Conservation (phyloP, 2,888 invertebrate species). For the Megamerina dolium region DNA sequence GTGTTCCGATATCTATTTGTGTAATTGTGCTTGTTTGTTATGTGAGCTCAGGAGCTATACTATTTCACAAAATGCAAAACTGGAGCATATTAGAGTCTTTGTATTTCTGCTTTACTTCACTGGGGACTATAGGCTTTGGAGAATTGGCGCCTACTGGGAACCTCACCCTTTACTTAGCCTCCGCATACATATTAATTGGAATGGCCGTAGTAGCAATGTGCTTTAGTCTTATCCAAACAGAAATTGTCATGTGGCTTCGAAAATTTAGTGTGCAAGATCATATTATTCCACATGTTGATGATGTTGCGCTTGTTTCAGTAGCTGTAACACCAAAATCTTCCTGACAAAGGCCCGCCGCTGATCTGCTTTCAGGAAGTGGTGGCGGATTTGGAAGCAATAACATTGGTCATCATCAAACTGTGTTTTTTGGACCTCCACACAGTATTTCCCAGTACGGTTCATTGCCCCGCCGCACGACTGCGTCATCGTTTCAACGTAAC, state of each 20-base stretch:
- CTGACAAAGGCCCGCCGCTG: slow-evolving; percentile 53
- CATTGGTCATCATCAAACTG: slow-evolving; percentile 43
- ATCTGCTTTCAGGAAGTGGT: slow-evolving; percentile 43
- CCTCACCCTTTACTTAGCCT: slow-evolving; percentile 69
- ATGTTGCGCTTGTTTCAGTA: slow-evolving; percentile 52
- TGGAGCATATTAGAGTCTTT: slow-evolving; percentile 88
- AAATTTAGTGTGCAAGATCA: slow-evolving; percentile 48
- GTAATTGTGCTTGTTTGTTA: slow-evolving; percentile 79
- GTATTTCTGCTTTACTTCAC: slow-evolving; percentile 72
- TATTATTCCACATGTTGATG: slow-evolving; percentile 51
- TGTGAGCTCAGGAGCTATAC: slow-evolving; percentile 79
- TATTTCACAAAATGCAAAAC: slow-evolving; percentile 84
- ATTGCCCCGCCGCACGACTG: slow-evolving; percentile 50
- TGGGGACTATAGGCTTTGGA: slow-evolving; percentile 80
- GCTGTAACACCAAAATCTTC: slow-evolving; percentile 55
- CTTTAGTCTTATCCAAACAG: slow-evolving; percentile 78
- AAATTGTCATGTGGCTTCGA: slow-evolving; percentile 54
- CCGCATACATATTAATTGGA: slow-evolving; percentile 74
- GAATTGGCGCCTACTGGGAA: slow-evolving; percentile 66
- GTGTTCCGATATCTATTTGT: slow-evolving; percentile 84
- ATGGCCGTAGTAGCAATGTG: slow-evolving; percentile 84
- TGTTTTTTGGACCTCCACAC: slow-evolving; percentile 49
- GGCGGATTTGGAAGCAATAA: slow-evolving; percentile 22
- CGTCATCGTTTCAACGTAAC: slow-evolving; percentile 57
- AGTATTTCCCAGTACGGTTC: slow-evolving; percentile 54